Evolutionary conservation across 53 echinoderm and acorn worm species (phyloP).

Genomic region (Pentamera pediparva): DNA sequence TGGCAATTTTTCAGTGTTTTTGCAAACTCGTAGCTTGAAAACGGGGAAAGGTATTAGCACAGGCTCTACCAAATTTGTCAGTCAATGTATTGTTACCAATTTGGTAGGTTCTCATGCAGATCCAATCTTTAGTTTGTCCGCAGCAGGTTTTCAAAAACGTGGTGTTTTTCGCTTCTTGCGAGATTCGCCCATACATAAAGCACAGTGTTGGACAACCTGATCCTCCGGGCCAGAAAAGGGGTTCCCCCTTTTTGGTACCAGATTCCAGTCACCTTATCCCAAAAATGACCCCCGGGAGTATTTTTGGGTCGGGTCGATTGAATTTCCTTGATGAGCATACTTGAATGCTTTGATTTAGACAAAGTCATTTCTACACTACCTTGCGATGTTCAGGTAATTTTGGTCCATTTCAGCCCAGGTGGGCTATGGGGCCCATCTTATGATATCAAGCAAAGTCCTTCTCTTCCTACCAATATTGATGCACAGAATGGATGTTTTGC

Average conservation of each 20-base stretch:
- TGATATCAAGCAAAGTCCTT: too few species aligned
- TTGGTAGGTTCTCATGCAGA: neutral
- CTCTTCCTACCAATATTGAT: too few species aligned
- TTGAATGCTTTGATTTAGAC: neutral
- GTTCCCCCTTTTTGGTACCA: neutral
- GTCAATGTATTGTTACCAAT: neutral
- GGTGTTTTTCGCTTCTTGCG: neutral
- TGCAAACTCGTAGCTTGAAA: neutral
- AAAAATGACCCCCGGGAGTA: neutral
- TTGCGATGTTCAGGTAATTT: too few species aligned
- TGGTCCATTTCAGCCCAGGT: too few species aligned
- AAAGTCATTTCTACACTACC: neutral
- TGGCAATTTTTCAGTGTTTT: neutral
- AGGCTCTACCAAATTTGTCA: neutral
- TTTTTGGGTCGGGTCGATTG: neutral
- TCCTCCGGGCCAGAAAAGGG: neutral
- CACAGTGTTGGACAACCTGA: neutral
- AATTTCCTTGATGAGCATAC: neutral
- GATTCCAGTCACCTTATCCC: neutral
- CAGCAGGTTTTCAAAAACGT: neutral
- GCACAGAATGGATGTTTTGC: too few species aligned
- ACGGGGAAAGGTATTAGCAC: neutral
- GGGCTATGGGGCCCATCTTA: too few species aligned
- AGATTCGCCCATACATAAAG: neutral
- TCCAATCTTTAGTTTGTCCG: neutral